These are phyloP conservation scores for Octomys mimax DNA, from an alignment of 2,797 vertebrate genomes.

Conservation along the genomic window DNA sequence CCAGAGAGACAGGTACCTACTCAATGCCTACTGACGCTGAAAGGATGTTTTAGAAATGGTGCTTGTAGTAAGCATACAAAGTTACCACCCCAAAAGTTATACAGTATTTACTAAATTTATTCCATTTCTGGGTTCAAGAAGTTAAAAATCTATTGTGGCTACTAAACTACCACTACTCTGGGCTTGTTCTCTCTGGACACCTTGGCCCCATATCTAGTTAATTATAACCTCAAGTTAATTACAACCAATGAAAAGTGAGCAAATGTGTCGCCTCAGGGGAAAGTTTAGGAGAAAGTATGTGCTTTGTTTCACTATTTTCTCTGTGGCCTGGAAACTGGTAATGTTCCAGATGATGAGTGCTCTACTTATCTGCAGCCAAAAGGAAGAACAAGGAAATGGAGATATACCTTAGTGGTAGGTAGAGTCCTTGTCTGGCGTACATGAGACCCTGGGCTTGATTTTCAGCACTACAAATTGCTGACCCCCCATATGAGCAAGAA, in stretches of 20 bases:
- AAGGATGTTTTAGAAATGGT: constrained; percentile 40
- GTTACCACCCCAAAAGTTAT: not conserved
- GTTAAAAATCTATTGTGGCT: not conserved
- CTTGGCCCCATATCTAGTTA: not conserved
- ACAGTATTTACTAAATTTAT: constrained; percentile 22
- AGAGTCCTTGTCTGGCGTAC: not conserved
- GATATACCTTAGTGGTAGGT: not conserved
- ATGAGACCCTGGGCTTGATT: not conserved
- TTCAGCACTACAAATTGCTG: not conserved
- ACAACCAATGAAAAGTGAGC: not conserved
- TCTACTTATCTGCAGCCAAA: not conserved
- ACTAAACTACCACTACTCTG: not conserved
- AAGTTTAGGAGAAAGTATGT: not conserved
- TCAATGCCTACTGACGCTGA: not conserved
- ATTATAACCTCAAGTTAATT: not conserved
- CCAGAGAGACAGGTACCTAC: not conserved
- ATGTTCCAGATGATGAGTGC: not conserved
- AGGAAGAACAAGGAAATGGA: not conserved
- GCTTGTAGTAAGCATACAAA: not conserved
- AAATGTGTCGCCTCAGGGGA: not conserved
- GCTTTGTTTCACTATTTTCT: constrained; percentile 29
- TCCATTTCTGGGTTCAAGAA: not conserved
- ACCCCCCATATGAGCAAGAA: not conserved
- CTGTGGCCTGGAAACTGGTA: not conserved
- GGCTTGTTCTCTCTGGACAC: not conserved